phyloP scores from a whole-genome alignment of 2,113 vertebrate genomes.

The Haemorhous mexicanus region DNA sequence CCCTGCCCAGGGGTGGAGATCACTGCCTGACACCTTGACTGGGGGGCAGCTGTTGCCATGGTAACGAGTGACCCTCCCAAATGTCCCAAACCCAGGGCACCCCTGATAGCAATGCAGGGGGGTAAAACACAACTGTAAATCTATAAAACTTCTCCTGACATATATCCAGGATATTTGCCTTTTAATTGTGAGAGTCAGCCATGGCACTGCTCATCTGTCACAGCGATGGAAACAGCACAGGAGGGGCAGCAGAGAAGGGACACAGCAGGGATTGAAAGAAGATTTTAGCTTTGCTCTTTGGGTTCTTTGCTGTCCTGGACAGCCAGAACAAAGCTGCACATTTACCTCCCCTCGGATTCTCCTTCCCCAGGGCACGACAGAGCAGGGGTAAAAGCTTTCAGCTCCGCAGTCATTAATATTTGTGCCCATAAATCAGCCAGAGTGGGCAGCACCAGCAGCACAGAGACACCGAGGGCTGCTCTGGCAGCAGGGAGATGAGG shows the following conservation, averaged over 20 bases:
- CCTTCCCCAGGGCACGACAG: fast-evolving
- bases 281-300: not conserved
- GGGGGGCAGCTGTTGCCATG: not conserved
- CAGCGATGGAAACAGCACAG: not conserved
- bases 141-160: not conserved
- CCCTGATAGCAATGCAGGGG: not conserved
- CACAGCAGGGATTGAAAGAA: not conserved
- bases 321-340: not conserved
- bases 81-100: not conserved
- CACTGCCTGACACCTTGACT: not conserved
- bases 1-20: not conserved
- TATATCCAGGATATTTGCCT: not conserved
- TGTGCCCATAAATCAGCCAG: too few species aligned
- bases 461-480: not conserved
- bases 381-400: not conserved
- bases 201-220: not conserved
- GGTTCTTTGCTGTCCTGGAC: not conserved
- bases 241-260: not conserved
- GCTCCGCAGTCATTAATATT: fast-evolving
- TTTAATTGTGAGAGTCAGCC: not conserved
- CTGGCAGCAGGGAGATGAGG: fast-evolving
- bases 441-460: not conserved
- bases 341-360: not conserved
- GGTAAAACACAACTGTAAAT: not conserved
- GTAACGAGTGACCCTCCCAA: not conserved